Conservation (phyloP, 2,888 invertebrate species). For the Nemapogon koenigi region DNA sequence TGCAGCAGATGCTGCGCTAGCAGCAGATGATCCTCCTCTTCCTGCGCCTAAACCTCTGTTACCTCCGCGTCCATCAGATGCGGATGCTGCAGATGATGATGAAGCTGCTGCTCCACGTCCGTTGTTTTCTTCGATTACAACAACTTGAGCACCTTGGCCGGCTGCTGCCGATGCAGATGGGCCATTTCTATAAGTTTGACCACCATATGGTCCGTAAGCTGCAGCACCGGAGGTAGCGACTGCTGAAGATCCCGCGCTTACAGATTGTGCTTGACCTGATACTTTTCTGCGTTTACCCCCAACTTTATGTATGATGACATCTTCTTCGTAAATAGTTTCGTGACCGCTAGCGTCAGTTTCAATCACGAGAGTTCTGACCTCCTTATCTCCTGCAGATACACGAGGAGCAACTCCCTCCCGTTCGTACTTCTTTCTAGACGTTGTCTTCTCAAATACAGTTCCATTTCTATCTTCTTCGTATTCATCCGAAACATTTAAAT, state of each 20-base stretch:
- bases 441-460: conserved; percentile 22
- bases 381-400: conserved; percentile 22
- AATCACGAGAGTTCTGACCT: conserved; percentile 24
- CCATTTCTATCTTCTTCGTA: conserved; percentile 22
- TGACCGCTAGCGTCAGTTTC: conserved; percentile 27
- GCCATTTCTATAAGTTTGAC: too few species aligned
- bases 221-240: not conserved
- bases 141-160: too few species aligned
- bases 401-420: conserved; percentile 16
- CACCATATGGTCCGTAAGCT: not conserved
- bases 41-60: conserved; percentile 7
- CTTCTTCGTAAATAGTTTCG: conserved; percentile 32
- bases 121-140: not conserved
- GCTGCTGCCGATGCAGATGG: not conserved
- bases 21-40: conserved; percentile 5
- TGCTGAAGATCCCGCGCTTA: conserved; percentile 10
- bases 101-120: not conserved
- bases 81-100: not conserved
- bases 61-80: too few species aligned
- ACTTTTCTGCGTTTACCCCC: conserved; percentile 12
- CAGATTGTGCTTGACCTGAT: too few species aligned
- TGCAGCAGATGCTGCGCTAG: conserved; percentile 13
- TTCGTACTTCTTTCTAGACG: conserved; percentile 21
- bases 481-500: conserved; percentile 22
- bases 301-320: conserved; percentile 27